Conservation (phyloP, 2,888 invertebrate genomes). For the Andrena minutula region DNA sequence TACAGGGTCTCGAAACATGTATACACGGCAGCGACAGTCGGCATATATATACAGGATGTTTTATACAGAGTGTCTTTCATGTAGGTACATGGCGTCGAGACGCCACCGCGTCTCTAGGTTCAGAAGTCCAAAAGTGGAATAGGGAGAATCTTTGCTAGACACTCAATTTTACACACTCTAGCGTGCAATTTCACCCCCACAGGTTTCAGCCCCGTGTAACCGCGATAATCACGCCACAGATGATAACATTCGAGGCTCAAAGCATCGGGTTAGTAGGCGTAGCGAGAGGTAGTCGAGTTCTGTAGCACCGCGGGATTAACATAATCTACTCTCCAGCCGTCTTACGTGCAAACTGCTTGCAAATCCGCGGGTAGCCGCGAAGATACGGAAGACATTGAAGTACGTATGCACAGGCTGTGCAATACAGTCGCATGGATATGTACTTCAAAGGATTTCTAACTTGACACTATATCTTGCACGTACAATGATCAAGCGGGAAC, state of each 20-base stretch:
- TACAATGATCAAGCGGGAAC: constrained; percentile 12
- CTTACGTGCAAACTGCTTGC: constrained; percentile 61
- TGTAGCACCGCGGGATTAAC: constrained; percentile 50
- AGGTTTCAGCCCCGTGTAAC: not conserved
- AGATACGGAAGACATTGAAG: constrained; percentile 39
- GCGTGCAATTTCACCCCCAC: no score
- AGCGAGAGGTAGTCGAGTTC: constrained; percentile 55
- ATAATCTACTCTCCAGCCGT: constrained; percentile 60
- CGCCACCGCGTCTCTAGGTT: no score
- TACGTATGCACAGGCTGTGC: constrained; percentile 21
- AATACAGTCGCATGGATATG: constrained; percentile 15
- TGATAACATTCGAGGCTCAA: constrained; percentile 20
- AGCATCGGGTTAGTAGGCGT: constrained; percentile 25
- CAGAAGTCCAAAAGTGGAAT: no score
- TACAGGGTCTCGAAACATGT: no score
- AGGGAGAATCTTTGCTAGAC: no score
- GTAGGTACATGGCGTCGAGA: no score
- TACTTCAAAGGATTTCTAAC: constrained; percentile 27
- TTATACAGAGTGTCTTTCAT: no score
- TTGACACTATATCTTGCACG: constrained; percentile 55
- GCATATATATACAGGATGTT: no score
- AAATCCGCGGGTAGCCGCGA: constrained; percentile 46
- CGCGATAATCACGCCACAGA: constrained; percentile 8
- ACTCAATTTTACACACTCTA: no score
- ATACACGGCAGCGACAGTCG: no score